Base-by-base conservation (phyloP, 2,113 vertebrate genomes). In the Ammospiza caudacuta region DNA sequence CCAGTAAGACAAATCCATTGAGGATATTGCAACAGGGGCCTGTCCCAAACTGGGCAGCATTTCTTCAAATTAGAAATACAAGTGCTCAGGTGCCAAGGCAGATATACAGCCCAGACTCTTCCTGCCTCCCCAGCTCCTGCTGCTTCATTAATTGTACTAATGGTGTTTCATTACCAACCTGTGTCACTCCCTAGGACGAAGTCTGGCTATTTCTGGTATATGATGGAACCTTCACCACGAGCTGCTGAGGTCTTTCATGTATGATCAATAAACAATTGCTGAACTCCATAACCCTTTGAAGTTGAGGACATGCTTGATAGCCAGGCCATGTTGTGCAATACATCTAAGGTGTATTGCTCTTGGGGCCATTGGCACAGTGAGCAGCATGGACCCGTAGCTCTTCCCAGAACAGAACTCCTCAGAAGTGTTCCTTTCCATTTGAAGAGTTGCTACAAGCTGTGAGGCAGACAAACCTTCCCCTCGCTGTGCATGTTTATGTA, bases 401-500 rank as follows among this genome's bases (percentile, higher is more conserved):
- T 85, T 86, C 63, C 55, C 75, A 87, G 89, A 91, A 93, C 2
- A 77, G 72, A 16, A 47, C 52, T 66, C 68, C 44, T 80, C 90
- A 80, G 63, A 84, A 94, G 75, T 39, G 47, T 27, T 95, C 63
- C n/a, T 90, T 95, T 92, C 83, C 16, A 1, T 83, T 37, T 93
- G 75, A 94, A 85, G 58, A 47, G 29, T 70, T 92, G 79, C 89
- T 0, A 1, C 86, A 87, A 87, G 77, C 72, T 70, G 72, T 52
- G 87, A 95, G 55, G 90, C 82, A 95, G 84, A 73, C 0, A 1
- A 89, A 68, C 55, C 35, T 77, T 70, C 59, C 63, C 27, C 55
- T 14, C 51, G 75, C 84, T 80, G 78, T 62, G 72, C 31, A 21
- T 80, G 72, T 94, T 95, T 94, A 96, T 90, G 64, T 83, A 77